A percentile compares a stretch with the other conserved stretches of the same genome.
These are phyloP conservation scores for Tortrix viridana DNA, from an alignment of 2,888 invertebrate species.

Conservation along the genomic window DNA sequence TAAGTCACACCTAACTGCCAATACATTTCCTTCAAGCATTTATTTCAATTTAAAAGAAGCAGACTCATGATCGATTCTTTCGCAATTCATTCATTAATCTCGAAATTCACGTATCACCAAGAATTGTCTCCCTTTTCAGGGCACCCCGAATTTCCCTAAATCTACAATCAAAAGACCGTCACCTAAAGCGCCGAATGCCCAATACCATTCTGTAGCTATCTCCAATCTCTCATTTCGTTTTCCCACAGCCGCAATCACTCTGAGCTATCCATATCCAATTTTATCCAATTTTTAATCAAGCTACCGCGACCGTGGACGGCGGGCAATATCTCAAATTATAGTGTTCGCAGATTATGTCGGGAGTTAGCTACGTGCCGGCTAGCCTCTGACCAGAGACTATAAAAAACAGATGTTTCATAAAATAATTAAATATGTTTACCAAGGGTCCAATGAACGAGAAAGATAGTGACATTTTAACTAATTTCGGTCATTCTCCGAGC, in stretches of 20 bases:
- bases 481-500: too few relatives aligned
- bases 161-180: neutral
- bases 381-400: slow-evolving; percentile 20
- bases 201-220: neutral
- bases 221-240: slow-evolving; percentile 24
- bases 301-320: slow-evolving; percentile 65
- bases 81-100: too few relatives aligned
- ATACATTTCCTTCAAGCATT: too few relatives aligned
- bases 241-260: slow-evolving; percentile 41
- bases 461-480: too few relatives aligned
- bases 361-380: slow-evolving; percentile 65
- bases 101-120: too few relatives aligned
- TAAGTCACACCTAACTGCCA: too few relatives aligned
- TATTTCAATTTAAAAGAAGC: too few relatives aligned
- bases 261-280: slow-evolving; percentile 67
- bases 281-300: slow-evolving; percentile 76
- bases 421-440: neutral
- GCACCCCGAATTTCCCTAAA: neutral
- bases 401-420: slow-evolving; percentile 17
- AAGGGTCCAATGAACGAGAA: too few relatives aligned
- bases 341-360: slow-evolving; percentile 72
- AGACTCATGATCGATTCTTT: too few relatives aligned
- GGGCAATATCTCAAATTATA: slow-evolving; percentile 80
- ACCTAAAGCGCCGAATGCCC: neutral
- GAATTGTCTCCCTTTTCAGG: too few relatives aligned